Evolutionary conservation across 2,113 vertebrate genomes (phyloP), one percentile per base, ranked within the genome.

Genomic region (Taxidea taxus): DNA sequence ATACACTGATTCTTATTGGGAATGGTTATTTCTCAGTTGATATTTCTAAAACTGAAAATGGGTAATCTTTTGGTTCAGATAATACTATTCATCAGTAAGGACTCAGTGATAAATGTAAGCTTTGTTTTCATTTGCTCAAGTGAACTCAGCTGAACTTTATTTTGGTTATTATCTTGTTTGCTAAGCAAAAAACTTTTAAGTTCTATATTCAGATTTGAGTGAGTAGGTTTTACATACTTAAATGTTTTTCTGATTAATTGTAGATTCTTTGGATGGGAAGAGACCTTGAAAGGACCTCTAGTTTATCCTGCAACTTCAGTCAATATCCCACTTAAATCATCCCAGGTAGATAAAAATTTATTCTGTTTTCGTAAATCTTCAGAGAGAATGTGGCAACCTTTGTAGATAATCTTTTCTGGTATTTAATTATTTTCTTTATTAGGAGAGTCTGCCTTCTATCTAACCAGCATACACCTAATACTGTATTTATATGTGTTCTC

Each of bases 211-310:
- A 92, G 21, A 86, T 97, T 96, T 89, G 75, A 70, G 27, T 82
- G 34, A 84, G 13, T 92, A 92, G 75, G 27, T 68, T 91, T 44
- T 92, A 93, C 18, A 49, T 97, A 94, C 94, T 87, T 96, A 96
- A 87, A 86, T 96, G 29, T 97, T 94, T 93, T 96, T 95, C 51
- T 97, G 90, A 68, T 97, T 96, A 93, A 96, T 97, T 0, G 7
- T 96, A 97, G 96, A 96, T 66, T 95, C 95, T 97, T 95, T 97
- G 96, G 97, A 97, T 93, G 95, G 87, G 68, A 96, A 87, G 91
- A 97, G 64, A 97, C 86, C 91, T 94, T 97, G 97, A 96, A 89
- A 97, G 72, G 72, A 95, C 83, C 85, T 94, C 62, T 93, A 87
- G 87, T 95, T 95, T 95, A 92, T 72, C 90, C 91, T 93, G 86